Percentiles rank a stretch among this genome's conserved stretches.
phyloP scores from a whole-genome alignment of 2,888 invertebrate species.

The Drosophila emarginata region DNA sequence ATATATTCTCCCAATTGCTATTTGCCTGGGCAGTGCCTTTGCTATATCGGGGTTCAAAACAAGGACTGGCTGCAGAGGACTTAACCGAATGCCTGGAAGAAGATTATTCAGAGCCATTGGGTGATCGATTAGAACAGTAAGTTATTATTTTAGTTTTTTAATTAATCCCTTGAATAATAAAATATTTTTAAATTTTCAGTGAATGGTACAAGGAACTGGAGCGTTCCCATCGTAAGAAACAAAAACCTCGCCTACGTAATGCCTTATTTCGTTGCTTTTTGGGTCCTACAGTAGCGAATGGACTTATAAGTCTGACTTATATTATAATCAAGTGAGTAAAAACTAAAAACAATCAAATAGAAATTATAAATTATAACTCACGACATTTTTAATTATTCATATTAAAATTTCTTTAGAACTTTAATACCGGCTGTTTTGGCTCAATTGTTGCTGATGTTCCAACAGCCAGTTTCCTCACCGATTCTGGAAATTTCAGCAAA shows the following conservation, averaged over 20 bases:
- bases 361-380: background rate
- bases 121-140: slow-evolving; percentile 81
- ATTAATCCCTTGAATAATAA: background rate
- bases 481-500: background rate
- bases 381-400: background rate
- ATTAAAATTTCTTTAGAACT: slow-evolving; percentile 67
- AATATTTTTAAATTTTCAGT: slow-evolving; percentile 81
- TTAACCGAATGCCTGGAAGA: slow-evolving; percentile 86
- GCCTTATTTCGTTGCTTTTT: slow-evolving; percentile 87
- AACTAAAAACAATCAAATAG: background rate
- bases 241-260: slow-evolving; percentile 86
- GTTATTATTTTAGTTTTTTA: slow-evolving; percentile 15
- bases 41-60: slow-evolving; percentile 76
- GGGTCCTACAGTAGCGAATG: slow-evolving; percentile 87
- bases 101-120: slow-evolving; percentile 83
- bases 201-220: slow-evolving; percentile 87
- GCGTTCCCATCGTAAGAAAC: slow-evolving; percentile 84
- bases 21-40: slow-evolving; percentile 81
- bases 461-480: slow-evolving; percentile 39
- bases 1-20: slow-evolving; percentile 79
- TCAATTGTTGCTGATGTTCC: slow-evolving; percentile 81
- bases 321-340: slow-evolving; percentile 79
- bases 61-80: slow-evolving; percentile 85
- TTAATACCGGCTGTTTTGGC: slow-evolving; percentile 81
- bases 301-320: slow-evolving; percentile 84